Conservation (phyloP, 2,888 invertebrate species). For the Cyclophora albipunctata region DNA sequence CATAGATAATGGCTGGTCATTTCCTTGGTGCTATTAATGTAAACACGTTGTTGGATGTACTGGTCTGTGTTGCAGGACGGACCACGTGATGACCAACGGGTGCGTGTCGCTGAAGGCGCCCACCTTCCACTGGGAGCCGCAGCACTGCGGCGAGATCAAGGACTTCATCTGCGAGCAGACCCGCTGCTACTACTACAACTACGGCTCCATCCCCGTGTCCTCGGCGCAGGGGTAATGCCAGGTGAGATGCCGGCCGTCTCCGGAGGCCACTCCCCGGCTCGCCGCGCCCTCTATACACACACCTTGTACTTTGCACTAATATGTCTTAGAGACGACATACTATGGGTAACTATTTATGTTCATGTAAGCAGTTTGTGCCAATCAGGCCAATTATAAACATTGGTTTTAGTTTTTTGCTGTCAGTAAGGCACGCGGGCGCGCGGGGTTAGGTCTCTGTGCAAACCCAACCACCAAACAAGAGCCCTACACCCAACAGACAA, state of each 20-base stretch:
- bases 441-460: slow-evolving; percentile 70
- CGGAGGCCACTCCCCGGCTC: slow-evolving; percentile 68
- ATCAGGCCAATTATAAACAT: slow-evolving; percentile 35
- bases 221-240: slow-evolving; percentile 93
- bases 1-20: slow-evolving; percentile 29
- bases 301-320: slow-evolving; percentile 6
- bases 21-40: slow-evolving; percentile 22
- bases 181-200: slow-evolving; percentile 92
- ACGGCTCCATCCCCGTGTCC: slow-evolving; percentile 91
- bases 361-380: slow-evolving; percentile 36
- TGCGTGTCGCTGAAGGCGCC: slow-evolving; percentile 87
- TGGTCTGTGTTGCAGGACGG: slow-evolving; percentile 73
- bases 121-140: slow-evolving; percentile 86
- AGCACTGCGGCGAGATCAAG: slow-evolving; percentile 87
- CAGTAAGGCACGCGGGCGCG: slow-evolving; percentile 61
- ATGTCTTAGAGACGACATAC: slow-evolving; percentile 24
- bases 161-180: slow-evolving; percentile 94
- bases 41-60: slow-evolving; percentile 38
- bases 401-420: slow-evolving; percentile 26
- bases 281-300: slow-evolving; percentile 51
- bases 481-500: slow-evolving; percentile 69
- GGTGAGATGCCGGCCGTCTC: slow-evolving; percentile 81
- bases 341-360: slow-evolving; percentile 20
- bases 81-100: slow-evolving; percentile 77
- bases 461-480: slow-evolving; percentile 76